Evolutionary conservation across 2,113 vertebrate species (phyloP), one percentile per base, ranked within the genome.

Genomic region (Grallaria varia): DNA sequence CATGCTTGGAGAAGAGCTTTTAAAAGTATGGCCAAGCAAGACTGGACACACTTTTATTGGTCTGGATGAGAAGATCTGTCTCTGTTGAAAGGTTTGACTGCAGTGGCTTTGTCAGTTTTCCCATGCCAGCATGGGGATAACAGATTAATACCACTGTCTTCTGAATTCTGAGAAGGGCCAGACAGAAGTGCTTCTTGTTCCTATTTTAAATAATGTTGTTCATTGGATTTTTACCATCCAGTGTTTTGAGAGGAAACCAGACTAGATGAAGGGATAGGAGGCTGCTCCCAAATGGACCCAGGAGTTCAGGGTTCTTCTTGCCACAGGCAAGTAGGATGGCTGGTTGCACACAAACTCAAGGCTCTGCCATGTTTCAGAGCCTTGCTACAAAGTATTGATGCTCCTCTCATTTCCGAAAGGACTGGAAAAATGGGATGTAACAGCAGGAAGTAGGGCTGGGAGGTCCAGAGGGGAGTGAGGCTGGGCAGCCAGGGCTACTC

Each of bases 101-200:
- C 67, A 15, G 55, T 47, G 63, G 59, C 71, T 93, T 87, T 93
- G 93, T 94, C 44, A 20, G 69, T 94, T 89, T 60, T 82, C 85
- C 85, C 58, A 19, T 75, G 71, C 81, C 9, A 8, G 75, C 13
- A 0, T 60, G 81, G 49, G 79, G 67, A 49, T 56, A 87, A 21
- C 75, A 85, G 87, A 76, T 90, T 83, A 76, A 76, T 60, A 44
- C 88, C 75, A 83, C 90, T 97, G 94, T 93, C 87, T 88, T 76
- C 53, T 23, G 49, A 68, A 40, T 31, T 52, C 92, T 82, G 89
- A 84, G 81, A 84, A 89, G 92, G 78, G 84, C 84, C 18, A 30
- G 87, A 91, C 87, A 90, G 73, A 94, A 97, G 56, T 87, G 84
- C 82, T 87, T 72, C 87, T 93, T 90, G 85, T 93, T 95, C 92